These are phyloP conservation scores for Erpobdella octoculata DNA, from an alignment of 2,888 invertebrate genomes.

Conservation along the genomic window DNA sequence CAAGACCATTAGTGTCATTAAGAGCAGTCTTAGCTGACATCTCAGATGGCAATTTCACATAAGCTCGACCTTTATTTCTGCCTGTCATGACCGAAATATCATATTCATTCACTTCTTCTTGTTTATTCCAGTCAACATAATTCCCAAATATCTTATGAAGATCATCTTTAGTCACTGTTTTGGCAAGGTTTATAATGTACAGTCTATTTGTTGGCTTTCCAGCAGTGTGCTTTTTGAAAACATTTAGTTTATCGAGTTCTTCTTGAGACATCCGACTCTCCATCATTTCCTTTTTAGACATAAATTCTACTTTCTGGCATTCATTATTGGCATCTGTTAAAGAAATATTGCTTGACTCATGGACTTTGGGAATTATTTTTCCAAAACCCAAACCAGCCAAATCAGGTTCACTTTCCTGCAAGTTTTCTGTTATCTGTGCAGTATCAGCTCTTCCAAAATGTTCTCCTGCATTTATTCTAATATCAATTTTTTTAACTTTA, in stretches of 20 bases:
- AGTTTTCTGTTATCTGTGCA: background rate
- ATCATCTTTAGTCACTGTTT: slow-evolving; percentile 63
- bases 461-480: slow-evolving; percentile 38
- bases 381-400: slow-evolving; percentile 46
- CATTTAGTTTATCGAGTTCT: slow-evolving; percentile 60
- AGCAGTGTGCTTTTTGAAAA: slow-evolving; percentile 76
- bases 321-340: slow-evolving; percentile 40
- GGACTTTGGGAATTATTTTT: slow-evolving; percentile 42
- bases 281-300: slow-evolving; percentile 62
- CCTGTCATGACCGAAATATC: slow-evolving; percentile 80
- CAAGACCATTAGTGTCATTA: slow-evolving; percentile 75
- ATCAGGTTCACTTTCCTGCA: background rate
- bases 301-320: slow-evolving; percentile 47
- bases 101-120: slow-evolving; percentile 55
- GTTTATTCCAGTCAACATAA: slow-evolving; percentile 57
- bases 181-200: slow-evolving; percentile 85
- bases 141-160: slow-evolving; percentile 68
- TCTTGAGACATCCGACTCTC: slow-evolving; percentile 64
- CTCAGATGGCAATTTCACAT: slow-evolving; percentile 71
- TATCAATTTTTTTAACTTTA: slow-evolving; percentile 52
- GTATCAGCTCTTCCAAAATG: too few relatives aligned
- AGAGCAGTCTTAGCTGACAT: slow-evolving; percentile 67
- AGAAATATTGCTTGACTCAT: slow-evolving; percentile 27
- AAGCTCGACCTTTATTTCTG: slow-evolving; percentile 91
- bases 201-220: slow-evolving; percentile 74